Base-by-base conservation (phyloP, 2,113 vertebrate genomes). In the Pelobates fuscus region DNA sequence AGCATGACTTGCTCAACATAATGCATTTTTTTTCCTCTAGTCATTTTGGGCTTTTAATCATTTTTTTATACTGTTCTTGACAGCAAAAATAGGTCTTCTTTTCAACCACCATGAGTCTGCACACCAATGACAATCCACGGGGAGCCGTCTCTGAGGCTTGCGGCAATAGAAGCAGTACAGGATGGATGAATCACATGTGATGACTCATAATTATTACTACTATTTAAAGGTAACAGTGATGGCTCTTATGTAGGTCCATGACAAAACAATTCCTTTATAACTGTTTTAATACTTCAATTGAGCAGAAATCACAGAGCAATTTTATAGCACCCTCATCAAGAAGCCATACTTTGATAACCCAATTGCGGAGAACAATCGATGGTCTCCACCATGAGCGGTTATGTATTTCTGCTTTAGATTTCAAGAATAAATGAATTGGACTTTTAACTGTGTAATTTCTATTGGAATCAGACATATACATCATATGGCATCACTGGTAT, bases 181-280 rank as follows among this genome's bases (percentile, higher is more conserved):
- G 27, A 41, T 20, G 14, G 23, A 65, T 74, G 71, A 65, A 57
- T 74, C 71, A 65, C 29, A 65, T 25, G 2, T 21, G 26, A 74
- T 65, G 46, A 65, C 49, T 66, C 71, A 72, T 72, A 64, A 64
- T 63, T 74, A 74, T 57, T 65, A 37, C 29, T 43, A 58, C 49
- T 65, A 55, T 55, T 55, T 74, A 55, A 43, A 65, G 61, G 61
- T 54, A 55, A 29, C 44, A 24, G 46, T 30, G 46, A 57, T 64
- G 49, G 59, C 52, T 72, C 12, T 25, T 24, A 29, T 21, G 43
- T 23, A 52, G 12, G 26, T 25, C 32, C 46, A 24, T 10, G n/a
- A n/a, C 43, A 61, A 24, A 32, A 11, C 8, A 54, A 26, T 27
- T 71, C 61, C 20, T 27, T 12, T 60, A 25, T 26, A 30, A 26